Conservation (phyloP, 2,113 vertebrate genomes). For the Cololabis saira region DNA sequence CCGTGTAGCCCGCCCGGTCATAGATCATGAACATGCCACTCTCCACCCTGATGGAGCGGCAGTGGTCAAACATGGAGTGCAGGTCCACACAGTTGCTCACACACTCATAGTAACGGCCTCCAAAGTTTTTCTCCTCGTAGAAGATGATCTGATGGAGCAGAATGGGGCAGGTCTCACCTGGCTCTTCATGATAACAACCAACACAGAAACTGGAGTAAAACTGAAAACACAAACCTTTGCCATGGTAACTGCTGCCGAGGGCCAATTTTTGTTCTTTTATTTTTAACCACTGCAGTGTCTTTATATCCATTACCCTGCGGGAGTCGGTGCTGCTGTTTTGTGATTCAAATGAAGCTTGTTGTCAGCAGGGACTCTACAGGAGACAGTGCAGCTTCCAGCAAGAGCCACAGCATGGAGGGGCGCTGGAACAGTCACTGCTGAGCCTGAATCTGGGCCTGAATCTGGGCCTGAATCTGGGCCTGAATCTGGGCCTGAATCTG, state of each 20-base stretch:
- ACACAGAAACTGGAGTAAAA: background rate
- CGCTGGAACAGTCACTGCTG: slow-evolving; percentile 46
- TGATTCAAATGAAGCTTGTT: slow-evolving; percentile 60
- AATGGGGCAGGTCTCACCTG: background rate
- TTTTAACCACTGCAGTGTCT: slow-evolving; percentile 13
- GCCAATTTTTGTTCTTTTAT: background rate
- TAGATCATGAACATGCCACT: slow-evolving; percentile 76
- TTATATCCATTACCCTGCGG: slow-evolving; percentile 51
- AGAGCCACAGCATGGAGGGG: slow-evolving; percentile 38
- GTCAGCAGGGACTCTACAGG: slow-evolving; percentile 72
- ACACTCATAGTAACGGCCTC: slow-evolving; percentile 66
- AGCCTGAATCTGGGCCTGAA: too few relatives aligned
- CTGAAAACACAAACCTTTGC: slow-evolving; percentile 65
- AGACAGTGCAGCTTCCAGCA: slow-evolving; percentile 64
- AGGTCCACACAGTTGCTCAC: slow-evolving; percentile 70
- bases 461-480: too few relatives aligned
- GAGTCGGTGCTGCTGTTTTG: slow-evolving; percentile 37
- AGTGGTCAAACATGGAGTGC: slow-evolving; percentile 63
- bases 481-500: too few relatives aligned
- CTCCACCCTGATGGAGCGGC: slow-evolving; percentile 72
- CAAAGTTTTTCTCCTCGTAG: slow-evolving; percentile 82
- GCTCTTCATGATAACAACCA: background rate
- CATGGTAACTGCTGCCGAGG: slow-evolving; percentile 45
- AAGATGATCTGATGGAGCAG: slow-evolving; percentile 73
- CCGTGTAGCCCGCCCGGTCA: slow-evolving; percentile 68